Base-by-base conservation (phyloP, 2,797 vertebrate genomes). In the Cyprinodon diabolis region DNA sequence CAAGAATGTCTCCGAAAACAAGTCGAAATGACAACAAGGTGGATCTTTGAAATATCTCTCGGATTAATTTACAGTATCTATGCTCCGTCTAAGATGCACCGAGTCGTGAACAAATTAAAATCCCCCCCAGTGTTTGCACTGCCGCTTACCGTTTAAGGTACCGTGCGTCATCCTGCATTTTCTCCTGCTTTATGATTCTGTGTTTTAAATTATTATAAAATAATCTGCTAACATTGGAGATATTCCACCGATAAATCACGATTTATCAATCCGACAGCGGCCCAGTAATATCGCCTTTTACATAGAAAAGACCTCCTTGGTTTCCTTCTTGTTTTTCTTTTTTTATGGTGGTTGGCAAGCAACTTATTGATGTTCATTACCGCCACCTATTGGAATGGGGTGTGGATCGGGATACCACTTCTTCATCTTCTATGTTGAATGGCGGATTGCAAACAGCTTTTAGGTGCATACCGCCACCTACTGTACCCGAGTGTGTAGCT, bases 161-260 rank as follows among this genome's bases (percentile, higher is more conserved):
- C 51, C 89, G 89, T 40, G 86, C 79, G 54, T 93, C 91, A 84
- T 91, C 91, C 88, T 93, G 91, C 91, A 92, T 92, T 75, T 85
- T 91, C 74, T 52, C 19, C 47, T 17, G 8, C 17, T 79, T 6
- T 17, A 4, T 19, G 4, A 40, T 43, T 48, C 54, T n/a, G 2
- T 12, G 6, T 15, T 63, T 14, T 12, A 8, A 75, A 35, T 11
- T 0, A 55, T 56, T 0, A 13, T 4, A 49, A 5, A 43, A 66
- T 0, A 43, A 9, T 17, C n/a, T 2, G 1, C 13, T 66, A 23
- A 54, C 66, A 72, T 81, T 19, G 68, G 66, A 57, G 0, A 2
- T 12, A 74, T 25, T 8, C 13, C 14, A 6, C 1, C 6, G n/a
- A 65, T 0, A 74, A 84, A 86, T 84, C 69, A 78, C 72, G 55